Base-by-base conservation (phyloP, 2,797 vertebrate species). In the Bufotes viridis region DNA sequence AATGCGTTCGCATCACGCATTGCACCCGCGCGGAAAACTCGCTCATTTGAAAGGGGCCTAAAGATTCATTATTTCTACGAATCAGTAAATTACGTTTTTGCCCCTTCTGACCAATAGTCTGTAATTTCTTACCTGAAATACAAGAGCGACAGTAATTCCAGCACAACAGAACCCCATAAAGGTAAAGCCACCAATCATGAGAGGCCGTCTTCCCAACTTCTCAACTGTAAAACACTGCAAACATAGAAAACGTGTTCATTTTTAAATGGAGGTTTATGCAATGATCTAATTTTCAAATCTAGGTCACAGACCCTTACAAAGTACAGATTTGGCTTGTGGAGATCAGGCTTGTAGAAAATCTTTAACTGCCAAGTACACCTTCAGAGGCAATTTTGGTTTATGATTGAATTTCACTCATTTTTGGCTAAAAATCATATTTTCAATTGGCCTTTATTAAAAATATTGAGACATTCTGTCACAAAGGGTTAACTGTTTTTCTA, bases 201-300 rank as follows among this genome's bases (percentile, higher is more conserved):
- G 95, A 20, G 96, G 95, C 79, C 96, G 95, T 67, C 97, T 94
- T 80, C 97, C 97, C 89, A 97, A 69, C 81, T 94, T 95, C 90
- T 98, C 97, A 0, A 98, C 96, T 26, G 96, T 95, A 83, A 98
- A 96, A 89, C 97, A 97, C 97, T 98, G 91, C 15, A 84, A 0
- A 57, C 70, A 65, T 63, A 87, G 29, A 51, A 82, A 42, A 61
- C 1, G 34, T 55, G 42, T 58, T 14, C 15, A 9, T 12, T 58
- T 29, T 57, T 34, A 78, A 15, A 9, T 24, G 12, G 55, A 42
- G 3, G 18, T 61, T 29, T 29, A 29, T 29, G 29, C 29, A 1
- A 29, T 29, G 1, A 29, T 29, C 29, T 29, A 29, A 29, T 2
- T 29, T 24, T 24, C 63, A 67, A 3, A 24, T 12, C 2, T 11